Base-by-base conservation (phyloP, 2,797 vertebrate species). In the Chiroxiphia lanceolata region DNA sequence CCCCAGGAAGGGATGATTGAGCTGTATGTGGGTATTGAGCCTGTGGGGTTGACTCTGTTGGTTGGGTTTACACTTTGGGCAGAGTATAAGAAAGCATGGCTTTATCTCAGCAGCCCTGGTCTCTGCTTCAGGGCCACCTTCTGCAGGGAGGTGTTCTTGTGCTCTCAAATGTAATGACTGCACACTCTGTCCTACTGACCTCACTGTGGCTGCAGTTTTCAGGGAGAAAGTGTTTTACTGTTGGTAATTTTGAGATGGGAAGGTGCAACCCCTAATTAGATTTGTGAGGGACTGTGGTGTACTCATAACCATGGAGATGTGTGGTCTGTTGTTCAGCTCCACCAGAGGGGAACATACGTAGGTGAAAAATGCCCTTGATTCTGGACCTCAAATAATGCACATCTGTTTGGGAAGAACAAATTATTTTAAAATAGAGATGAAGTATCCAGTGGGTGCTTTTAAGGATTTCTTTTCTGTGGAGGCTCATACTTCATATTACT, bases 281-380 rank as follows among this genome's bases (percentile, higher is more conserved):
- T 59, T 67, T 48, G 23, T 38, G 63, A 59, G 44, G n/a, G 29
- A 29, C 40, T 63, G 29, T 27, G 57, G 38, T 2, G 2, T 23
- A 6, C 44, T 2, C 3, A 0, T 74, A 72, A 23, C 31, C 51
- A 9, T 85, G 10, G 36, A 50, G 38, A 31, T 63, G 31, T 54
- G 23, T 13, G 1, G 6, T 31, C 34, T 10, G 4, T 54, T 44
- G 0, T 2, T 56, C 48, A 89, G 33, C 59, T 72, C n/a, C 5
- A 3, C 31, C 1, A 0, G 50, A 80, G 20, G 7, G 34, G 36
- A 16, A 36, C 1, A 0, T 26, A 10, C 15, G n/a, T 47, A 42
- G 31, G 27, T 96, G 63, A 79, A 76, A 88, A 90, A 33, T 22
- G 59, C 15, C 54, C 5, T 70, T 69, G 22, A 33, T 84, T 79